phyloP scores from a whole-genome alignment of 1,140 invertebrate genomes.

The Anoplolepis gracilipes region DNA sequence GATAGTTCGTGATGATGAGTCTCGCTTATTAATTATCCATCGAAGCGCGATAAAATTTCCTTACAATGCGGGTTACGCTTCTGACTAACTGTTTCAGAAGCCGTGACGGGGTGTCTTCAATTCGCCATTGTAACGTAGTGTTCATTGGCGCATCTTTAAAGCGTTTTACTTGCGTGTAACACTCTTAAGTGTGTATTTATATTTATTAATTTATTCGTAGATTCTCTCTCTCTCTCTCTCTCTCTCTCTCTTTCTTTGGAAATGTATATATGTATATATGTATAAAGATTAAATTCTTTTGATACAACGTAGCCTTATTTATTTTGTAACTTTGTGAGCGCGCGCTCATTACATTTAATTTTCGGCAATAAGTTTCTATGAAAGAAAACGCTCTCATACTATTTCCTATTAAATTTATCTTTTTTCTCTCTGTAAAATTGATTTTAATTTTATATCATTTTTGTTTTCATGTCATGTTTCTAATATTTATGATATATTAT shows the following conservation, averaged over 20 bases:
- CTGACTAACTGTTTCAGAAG: slow-evolving; percentile 59
- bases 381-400: too few species aligned
- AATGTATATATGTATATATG: background rate
- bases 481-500: too few species aligned
- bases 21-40: slow-evolving; percentile 59
- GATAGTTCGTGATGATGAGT: slow-evolving; percentile 42
- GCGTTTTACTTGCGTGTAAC: background rate
- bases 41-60: slow-evolving; percentile 38
- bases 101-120: background rate
- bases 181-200: background rate
- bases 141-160: background rate
- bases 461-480: too few species aligned
- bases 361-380: too few species aligned
- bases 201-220: background rate
- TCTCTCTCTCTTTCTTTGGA: too few species aligned
- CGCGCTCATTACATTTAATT: too few species aligned
- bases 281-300: background rate
- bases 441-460: too few species aligned
- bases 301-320: background rate
- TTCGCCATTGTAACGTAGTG: slow-evolving; percentile 11
- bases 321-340: background rate
- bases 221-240: too few species aligned
- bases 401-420: too few species aligned
- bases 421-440: too few species aligned
- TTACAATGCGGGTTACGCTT: slow-evolving; percentile 59